Base-by-base conservation (phyloP, 2,888 invertebrate species). In the Meloe dianella region DNA sequence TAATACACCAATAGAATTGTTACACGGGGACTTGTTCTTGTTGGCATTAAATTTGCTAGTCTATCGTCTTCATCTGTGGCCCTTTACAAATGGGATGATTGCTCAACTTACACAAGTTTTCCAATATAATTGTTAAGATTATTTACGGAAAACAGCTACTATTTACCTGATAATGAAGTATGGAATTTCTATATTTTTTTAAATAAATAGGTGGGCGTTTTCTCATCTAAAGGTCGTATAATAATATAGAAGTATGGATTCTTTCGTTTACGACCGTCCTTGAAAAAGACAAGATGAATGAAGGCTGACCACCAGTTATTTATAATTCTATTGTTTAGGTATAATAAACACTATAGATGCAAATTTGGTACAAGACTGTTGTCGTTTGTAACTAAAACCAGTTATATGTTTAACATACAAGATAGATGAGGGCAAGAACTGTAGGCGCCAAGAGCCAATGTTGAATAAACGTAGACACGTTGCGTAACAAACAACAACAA, bases 361-460 rank as follows among this genome's bases (percentile, higher is more conserved):
- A 64, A 64, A 64, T 64, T 51, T 6, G 14, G 20, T 24, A 30
- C 24, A 22, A 35, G 24, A 60, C 22, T 41, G 60, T 60, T 59
- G 59, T 38, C 38, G 38, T 60, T 35, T 24, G 41, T 38, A 35
- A 60, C 38, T 38, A 35, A 60, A 41, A 30, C 60, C 54, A 27
- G 27, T 24, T 54, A 54, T 27, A 54, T 27, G 20, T 54, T 54
- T 54, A 54, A 27, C n/a, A n/a, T n/a, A 24, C 2, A 27, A 27
- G 27, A 54, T 27, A 27, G 54, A 54, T 27, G 54, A 54, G 54
- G 54, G 27, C 27, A 54, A 54, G 24, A 54, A 14, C 27, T n/a
- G 60, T 65, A 65, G 65, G 65, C 65, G 65, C 65, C 65, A 65
- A 29, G 22, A 29, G 61, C 58, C 65, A 61, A 65, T 56, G 64